A percentile compares a stretch with the other conserved stretches of the same genome.
These are phyloP conservation scores for Cyanoliseus patagonus DNA, from an alignment of 2,113 vertebrate genomes.

Conservation along the genomic window DNA sequence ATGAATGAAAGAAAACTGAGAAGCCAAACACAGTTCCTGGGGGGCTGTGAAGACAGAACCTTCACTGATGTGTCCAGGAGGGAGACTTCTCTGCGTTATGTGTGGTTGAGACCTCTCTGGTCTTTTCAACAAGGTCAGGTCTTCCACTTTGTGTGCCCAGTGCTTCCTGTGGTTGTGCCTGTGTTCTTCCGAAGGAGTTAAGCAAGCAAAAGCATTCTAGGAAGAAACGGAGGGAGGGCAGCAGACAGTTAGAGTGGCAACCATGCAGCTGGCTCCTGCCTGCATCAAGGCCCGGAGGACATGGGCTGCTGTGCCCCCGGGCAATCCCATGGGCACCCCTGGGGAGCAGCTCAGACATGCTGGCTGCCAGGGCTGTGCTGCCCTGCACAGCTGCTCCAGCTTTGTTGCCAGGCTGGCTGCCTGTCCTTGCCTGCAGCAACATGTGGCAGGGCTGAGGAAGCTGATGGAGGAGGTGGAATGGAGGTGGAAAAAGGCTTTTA, in stretches of 20 bases:
- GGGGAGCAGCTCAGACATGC: background rate
- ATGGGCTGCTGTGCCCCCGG: rapidly evolving
- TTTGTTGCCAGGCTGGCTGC: background rate
- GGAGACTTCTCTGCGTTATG: background rate
- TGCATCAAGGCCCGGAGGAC: rapidly evolving
- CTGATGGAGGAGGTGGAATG: rapidly evolving
- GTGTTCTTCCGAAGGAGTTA: background rate
- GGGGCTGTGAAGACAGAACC: background rate
- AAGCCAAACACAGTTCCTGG: background rate
- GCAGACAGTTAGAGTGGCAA: background rate
- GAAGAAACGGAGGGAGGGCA: background rate
- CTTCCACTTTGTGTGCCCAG: background rate
- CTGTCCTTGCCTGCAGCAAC: too few relatives aligned
- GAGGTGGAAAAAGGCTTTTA: background rate
- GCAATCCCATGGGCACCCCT: background rate
- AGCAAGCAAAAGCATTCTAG: background rate
- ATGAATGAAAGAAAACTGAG: background rate
- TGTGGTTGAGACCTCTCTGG: background rate
- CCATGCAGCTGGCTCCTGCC: background rate
- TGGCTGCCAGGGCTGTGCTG: background rate
- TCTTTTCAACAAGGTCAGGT: background rate
- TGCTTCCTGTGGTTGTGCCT: background rate
- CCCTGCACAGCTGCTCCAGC: background rate
- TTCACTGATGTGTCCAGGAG: rapidly evolving
- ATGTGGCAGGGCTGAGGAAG: background rate